Conservation (phyloP, 1,140 invertebrate genomes). For the Leptinotarsa texana region DNA sequence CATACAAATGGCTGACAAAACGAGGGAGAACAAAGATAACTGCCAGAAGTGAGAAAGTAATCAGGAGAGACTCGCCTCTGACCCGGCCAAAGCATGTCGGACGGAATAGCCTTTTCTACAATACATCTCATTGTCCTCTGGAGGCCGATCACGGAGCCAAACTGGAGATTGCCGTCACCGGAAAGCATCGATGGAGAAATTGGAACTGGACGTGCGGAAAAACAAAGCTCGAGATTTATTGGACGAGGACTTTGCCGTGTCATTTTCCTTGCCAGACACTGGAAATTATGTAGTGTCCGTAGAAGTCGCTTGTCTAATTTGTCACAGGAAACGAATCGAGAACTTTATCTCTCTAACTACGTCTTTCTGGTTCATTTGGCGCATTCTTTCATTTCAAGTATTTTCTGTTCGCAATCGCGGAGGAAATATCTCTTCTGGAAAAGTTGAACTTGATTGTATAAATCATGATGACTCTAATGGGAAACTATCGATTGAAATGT, state of each 20-base stretch:
- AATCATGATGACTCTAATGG: slow-evolving; percentile 3
- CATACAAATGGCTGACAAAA: slow-evolving; percentile 33
- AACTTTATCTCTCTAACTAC: slow-evolving; percentile 5
- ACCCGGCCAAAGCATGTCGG: slow-evolving; percentile 3
- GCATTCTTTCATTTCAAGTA: not conserved
- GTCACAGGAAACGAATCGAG: slow-evolving; percentile 12
- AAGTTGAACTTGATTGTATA: slow-evolving; percentile 10
- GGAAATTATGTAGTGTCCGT: slow-evolving; percentile 42
- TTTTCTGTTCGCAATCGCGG: not conserved
- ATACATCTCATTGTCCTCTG: slow-evolving; percentile 42
- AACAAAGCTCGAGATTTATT: slow-evolving; percentile 49
- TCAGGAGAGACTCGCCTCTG: slow-evolving; percentile 18
- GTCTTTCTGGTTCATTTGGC: slow-evolving; percentile 4
- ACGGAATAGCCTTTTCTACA: slow-evolving; percentile 26
- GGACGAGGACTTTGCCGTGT: slow-evolving; percentile 39
- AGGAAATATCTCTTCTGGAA: not conserved
- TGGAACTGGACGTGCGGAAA: slow-evolving; percentile 48
- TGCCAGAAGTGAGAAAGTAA: slow-evolving; percentile 27
- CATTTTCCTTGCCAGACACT: slow-evolving; percentile 42
- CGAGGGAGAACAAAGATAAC: slow-evolving; percentile 23
- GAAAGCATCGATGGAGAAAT: slow-evolving; percentile 42
- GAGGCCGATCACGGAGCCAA: slow-evolving; percentile 45
- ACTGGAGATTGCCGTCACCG: slow-evolving; percentile 40
- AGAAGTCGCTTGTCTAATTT: slow-evolving; percentile 30
- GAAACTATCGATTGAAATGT: too few relatives aligned